phyloP scores from a whole-genome alignment of 2,888 invertebrate genomes.

The Heliconius hortense region DNA sequence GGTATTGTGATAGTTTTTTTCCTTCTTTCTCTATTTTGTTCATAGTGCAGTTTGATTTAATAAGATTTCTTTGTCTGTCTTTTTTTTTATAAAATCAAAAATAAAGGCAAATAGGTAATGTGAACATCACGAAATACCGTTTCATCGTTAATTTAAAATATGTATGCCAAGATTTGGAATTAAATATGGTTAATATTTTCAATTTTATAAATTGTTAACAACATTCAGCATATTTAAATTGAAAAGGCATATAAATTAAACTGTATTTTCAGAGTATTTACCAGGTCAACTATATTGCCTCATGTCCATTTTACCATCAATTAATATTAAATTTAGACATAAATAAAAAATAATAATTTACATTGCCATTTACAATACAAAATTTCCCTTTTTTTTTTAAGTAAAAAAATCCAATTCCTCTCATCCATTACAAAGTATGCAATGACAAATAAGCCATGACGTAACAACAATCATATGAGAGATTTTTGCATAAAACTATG shows the following conservation, averaged over 20 bases:
- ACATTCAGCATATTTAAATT: no score
- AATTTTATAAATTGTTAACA: no score
- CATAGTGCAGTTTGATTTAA: not conserved
- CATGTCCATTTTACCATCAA: no score
- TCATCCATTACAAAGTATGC: not conserved
- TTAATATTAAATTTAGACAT: no score
- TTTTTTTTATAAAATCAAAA: not conserved
- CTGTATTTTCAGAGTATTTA: no score
- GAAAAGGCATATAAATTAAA: no score
- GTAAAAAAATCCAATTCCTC: not conserved
- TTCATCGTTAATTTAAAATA: not conserved
- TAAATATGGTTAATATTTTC: no score
- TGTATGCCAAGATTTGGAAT: not conserved
- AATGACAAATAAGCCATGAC: slow-evolving; percentile 21
- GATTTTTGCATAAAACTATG: slow-evolving; percentile 32
- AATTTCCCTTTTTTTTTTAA: not conserved
- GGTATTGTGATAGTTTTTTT: not conserved
- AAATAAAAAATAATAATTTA: not conserved
- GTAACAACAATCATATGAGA: slow-evolving; percentile 26
- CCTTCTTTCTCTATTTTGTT: not conserved
- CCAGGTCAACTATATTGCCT: no score
- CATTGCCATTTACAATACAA: not conserved
- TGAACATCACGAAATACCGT: not conserved
- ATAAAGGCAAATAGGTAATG: not conserved
- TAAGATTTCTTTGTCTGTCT: not conserved